Base-by-base conservation (phyloP, 2,888 invertebrate species). In the Corbicula japonica region DNA sequence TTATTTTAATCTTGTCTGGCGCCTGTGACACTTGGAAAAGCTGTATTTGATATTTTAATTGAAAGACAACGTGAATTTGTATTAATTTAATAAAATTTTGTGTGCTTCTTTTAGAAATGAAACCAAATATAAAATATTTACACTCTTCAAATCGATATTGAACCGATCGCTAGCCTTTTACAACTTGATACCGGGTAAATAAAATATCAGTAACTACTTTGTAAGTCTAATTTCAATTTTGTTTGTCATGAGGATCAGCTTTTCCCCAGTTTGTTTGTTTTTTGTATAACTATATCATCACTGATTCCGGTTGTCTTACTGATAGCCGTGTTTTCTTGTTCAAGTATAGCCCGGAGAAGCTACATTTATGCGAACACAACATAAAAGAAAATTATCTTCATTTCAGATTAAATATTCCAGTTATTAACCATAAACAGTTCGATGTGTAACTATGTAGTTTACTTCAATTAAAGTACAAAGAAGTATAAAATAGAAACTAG, bases 151-250 rank as follows among this genome's bases (percentile, higher is more conserved):
- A 38, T 60, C 35, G 52, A 52, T 50, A 75, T 48, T 32, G 52
- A 71, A 35, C 70, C 71, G 56, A 60, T 63, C 48, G 66, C 35
- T 66, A 70, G 54, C 28, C 41, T 23, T 74, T 79, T 61, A 65
- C 18, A 63, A 71, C 34, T 58, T 58, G 75, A 79, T 79, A 79
- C 75, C 70, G 71, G 48, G 28, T 62, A 75, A 79, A 79, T 70
- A 79, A 6, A 21, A 50, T 70, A 71, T 79, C 74, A 79, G 79
- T 79, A 75, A 79, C 79, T 65, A 70, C 61, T 54, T 75, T 79
- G 46, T 70, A 41, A 58, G 30, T 48, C 41, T 30, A 54, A 48
- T 56, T 44, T 70, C 41, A 56, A 46, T 58, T 46, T 50, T 76
- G 58, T 76, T 76, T 76, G 28, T 48, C 23, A 23, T 70, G 56